These are phyloP conservation scores for Imbricaverruca yamaguchii DNA, from an alignment of 2,888 invertebrate genomes.

Conservation along the genomic window DNA sequence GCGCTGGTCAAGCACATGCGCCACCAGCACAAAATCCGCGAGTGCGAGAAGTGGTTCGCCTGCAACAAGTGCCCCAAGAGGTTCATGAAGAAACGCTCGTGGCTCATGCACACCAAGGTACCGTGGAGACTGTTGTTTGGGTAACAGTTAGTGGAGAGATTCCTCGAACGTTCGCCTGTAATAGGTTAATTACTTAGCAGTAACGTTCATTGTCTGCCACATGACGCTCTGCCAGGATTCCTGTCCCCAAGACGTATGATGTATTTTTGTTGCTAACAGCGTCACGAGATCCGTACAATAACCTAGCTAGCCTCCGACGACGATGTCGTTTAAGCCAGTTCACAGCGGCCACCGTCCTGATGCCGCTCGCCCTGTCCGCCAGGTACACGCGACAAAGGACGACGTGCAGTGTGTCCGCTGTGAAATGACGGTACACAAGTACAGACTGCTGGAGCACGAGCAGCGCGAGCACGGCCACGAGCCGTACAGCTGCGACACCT, in stretches of 20 bases:
- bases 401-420: neutral
- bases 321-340: neutral
- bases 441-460: neutral
- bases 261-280: too few species aligned
- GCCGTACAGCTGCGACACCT: neutral
- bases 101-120: neutral
- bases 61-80: neutral
- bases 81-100: conserved; percentile 19
- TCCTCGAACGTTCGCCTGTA: too few species aligned
- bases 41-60: conserved; percentile 18
- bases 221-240: too few species aligned
- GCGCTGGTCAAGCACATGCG: conserved; percentile 20
- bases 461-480: neutral
- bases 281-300: too few species aligned
- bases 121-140: too few species aligned
- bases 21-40: neutral
- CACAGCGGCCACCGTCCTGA: too few species aligned
- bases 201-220: too few species aligned
- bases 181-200: too few species aligned
- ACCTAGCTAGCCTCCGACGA: neutral
- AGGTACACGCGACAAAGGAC: conserved; percentile 11
- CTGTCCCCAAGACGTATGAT: too few species aligned
- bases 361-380: neutral
- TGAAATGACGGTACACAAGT: neutral
- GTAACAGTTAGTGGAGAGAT: too few species aligned